Percentiles rank a stretch among this genome's conserved stretches.
phyloP scores from a whole-genome alignment of 2,888 invertebrate genomes.

The Tiphia femorata region DNA sequence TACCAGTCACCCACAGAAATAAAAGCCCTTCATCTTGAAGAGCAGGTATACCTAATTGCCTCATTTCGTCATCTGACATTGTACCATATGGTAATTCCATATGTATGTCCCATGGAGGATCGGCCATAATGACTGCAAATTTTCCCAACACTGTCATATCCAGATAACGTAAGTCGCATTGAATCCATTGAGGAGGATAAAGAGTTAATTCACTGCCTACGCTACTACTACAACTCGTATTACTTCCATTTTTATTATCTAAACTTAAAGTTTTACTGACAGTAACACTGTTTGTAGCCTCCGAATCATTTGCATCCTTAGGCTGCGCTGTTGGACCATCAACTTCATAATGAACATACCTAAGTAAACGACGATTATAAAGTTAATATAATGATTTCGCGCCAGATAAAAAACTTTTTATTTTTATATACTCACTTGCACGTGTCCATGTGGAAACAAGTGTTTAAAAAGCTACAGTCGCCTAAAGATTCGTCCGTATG shows the following conservation, averaged over 20 bases:
- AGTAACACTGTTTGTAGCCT: conserved; percentile 24
- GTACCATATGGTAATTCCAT: conserved; percentile 99
- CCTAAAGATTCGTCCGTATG: conserved; percentile 96
- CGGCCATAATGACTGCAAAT: conserved; percentile 99
- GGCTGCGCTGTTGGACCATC: conserved; percentile 77
- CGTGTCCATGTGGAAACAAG: conserved; percentile 99
- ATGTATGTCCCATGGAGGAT: conserved; percentile 99
- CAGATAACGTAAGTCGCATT: conserved; percentile 92
- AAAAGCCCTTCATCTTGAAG: conserved; percentile 96
- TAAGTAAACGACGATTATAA: conserved; percentile 55
- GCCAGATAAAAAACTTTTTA: too few species aligned
- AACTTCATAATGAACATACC: conserved; percentile 98
- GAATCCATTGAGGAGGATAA: conserved; percentile 96
- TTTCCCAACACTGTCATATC: conserved; percentile 95
- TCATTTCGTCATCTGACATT: conserved; percentile 99
- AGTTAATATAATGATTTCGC: neutral
- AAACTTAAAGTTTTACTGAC: conserved; percentile 29
- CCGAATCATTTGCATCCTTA: conserved; percentile 62
- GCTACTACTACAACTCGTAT: conserved; percentile 37
- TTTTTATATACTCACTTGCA: conserved; percentile 79
- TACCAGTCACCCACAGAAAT: conserved; percentile 98
- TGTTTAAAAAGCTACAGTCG: conserved; percentile 97
- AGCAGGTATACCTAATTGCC: conserved; percentile 92
- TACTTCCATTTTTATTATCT: conserved; percentile 42
- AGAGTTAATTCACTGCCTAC: conserved; percentile 75